Evolutionary conservation across 2,797 vertebrate genomes (phyloP), one percentile per base, ranked within the genome.

Genomic region (Momotus momota): DNA sequence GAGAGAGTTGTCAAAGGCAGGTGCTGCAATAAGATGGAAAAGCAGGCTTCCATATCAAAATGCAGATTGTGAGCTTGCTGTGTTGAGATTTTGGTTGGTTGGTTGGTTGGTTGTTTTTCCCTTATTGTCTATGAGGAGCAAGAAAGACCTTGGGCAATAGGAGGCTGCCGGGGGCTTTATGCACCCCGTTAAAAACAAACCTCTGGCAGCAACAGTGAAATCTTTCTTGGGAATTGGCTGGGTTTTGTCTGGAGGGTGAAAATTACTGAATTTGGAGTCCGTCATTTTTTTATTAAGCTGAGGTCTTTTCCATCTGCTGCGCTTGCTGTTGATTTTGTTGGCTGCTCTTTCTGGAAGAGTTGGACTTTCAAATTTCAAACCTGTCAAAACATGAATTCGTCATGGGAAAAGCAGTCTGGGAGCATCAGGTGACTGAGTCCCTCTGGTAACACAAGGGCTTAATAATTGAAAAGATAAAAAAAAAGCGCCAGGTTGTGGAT

Each of bases 361-460:
- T 33, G 55, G 18, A 5, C 19, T 79, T 79, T 46, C 6, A 23
- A 13, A 80, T 51, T 29, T 69, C 11, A 52, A 52, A 43, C 22
- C 25, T 95, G 69, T 72, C 60, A 73, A 75, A 95, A 75, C 79
- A 19, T 2, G 70, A 87, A 67, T 86, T 86, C 80, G 58, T 69
- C 26, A 31, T n/a, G 52, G 81, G 15, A 70, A 88, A 88, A 88
- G 55, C n/a, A 51, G 66, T 41, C 46, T 3, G 35, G 88, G 41
- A 74, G 67, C 52, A 88, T 60, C 82, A 14, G 29, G 40, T 57
- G 78, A 57, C 72, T 89, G 88, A 91, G 41, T 70, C 86, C 91
- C 67, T 3, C 31, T 48, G 31, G 45, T 66, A 45, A 73, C 75
- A 80, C 55, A 15, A 83, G 27, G 61, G 70, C 26, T 38, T 91